Evolutionary conservation across 2,797 vertebrate genomes (phyloP).

Genomic region (Malurus leucopterus): DNA sequence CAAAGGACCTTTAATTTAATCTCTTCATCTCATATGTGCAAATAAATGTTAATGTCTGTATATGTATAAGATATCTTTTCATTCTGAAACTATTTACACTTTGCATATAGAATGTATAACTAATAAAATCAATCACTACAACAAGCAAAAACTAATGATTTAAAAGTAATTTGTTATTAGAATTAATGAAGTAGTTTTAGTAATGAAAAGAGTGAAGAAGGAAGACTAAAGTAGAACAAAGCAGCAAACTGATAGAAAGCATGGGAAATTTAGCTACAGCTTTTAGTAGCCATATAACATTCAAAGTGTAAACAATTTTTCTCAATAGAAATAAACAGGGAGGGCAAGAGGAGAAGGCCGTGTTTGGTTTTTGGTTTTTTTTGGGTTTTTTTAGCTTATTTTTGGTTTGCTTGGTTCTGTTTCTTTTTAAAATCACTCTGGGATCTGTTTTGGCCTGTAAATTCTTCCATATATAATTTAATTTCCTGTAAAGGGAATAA

Average conservation of each 20-base stretch:
- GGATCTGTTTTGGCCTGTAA: neutral
- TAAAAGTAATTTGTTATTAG: neutral
- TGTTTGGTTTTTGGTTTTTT: too few species aligned
- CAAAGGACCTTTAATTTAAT: neutral
- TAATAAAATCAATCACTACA: neutral
- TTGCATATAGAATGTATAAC: neutral
- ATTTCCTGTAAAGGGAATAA: neutral
- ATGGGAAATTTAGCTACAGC: neutral
- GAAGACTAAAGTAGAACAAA: neutral
- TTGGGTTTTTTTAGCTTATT: neutral
- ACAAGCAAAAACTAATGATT: neutral
- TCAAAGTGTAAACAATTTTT: neutral
- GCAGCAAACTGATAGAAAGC: neutral
- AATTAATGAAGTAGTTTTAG: neutral
- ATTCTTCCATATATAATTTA: neutral
- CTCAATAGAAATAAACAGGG: neutral
- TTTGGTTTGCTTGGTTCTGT: neutral
- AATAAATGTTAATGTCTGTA: neutral
- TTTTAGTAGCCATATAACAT: neutral
- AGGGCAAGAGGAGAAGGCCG: accelerated
- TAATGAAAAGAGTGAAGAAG: neutral
- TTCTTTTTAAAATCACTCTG: neutral
- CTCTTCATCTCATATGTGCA: neutral
- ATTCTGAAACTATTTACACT: neutral
- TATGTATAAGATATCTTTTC: neutral